Evolutionary conservation across 2,888 invertebrate genomes (phyloP).

Genomic region (Rhingia campestris): DNA sequence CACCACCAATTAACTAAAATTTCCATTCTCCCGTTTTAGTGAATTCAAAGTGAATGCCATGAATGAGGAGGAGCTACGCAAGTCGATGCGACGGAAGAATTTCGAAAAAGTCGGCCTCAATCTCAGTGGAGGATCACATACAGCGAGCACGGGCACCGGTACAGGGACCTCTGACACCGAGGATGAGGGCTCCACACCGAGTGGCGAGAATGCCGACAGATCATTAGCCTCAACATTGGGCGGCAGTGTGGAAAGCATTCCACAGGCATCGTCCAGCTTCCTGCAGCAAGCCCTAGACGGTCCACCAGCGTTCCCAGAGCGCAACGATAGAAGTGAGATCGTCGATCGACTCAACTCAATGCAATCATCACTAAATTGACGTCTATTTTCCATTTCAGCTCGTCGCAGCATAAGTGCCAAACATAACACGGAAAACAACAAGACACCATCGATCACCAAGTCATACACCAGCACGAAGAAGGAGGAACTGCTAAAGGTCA

Average conservation of each 20-base stretch:
- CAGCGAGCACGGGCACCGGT: conserved; percentile 84
- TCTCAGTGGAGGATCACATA: conserved; percentile 82
- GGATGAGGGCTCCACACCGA: conserved; percentile 90
- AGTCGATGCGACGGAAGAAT: conserved; percentile 88
- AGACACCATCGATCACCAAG: conserved; percentile 81
- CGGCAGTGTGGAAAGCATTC: conserved; percentile 87
- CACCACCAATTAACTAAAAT: too few species aligned
- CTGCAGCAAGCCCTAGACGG: conserved; percentile 82
- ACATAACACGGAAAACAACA: conserved; percentile 82
- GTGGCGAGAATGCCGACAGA: conserved; percentile 91
- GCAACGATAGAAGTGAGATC: conserved; percentile 80
- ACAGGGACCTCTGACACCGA: conserved; percentile 90
- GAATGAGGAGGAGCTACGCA: conserved; percentile 92
- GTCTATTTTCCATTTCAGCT: conserved; percentile 78
- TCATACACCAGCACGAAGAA: conserved; percentile 83
- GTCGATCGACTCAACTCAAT: neutral
- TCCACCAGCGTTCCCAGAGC: conserved; percentile 80
- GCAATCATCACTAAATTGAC: neutral
- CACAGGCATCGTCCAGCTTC: conserved; percentile 80
- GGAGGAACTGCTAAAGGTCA: conserved; percentile 91
- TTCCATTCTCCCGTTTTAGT: conserved; percentile 81
- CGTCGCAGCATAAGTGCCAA: conserved; percentile 87
- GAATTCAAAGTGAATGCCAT: conserved; percentile 95
- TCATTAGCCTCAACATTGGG: conserved; percentile 87
- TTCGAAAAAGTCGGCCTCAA: conserved; percentile 84